Evolutionary conservation across 2,888 invertebrate genomes (phyloP), one percentile per base, ranked within the genome.

Genomic region (Meghimatium bilineatum): DNA sequence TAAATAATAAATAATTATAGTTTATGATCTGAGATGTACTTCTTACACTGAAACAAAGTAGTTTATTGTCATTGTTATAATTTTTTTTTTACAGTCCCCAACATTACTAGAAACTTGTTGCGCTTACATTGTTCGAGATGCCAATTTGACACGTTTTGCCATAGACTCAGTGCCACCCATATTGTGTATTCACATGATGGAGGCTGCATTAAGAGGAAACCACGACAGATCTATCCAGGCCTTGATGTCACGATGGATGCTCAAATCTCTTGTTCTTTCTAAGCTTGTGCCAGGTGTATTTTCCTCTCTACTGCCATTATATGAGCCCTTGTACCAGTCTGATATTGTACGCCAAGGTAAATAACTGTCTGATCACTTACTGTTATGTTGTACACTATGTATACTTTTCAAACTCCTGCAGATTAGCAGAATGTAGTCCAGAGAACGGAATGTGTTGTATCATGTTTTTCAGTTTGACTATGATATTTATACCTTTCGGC

Each of bases 191-290:
- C 86, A 80, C 29, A 32, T 85, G 71, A 83, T 85, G 85, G 77
- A 83, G 66, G 87, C 83, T 32, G 92, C 93, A 0, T 82, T 93
- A 74, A 86, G 86, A 44, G 86, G 85, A 14, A 90, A 90, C 75
- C 87, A 89, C 76, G 92, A 93, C 81, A 85, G 91, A 72, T 88
- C 91, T 14, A 88, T 92, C 23, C 90, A 92, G 75, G 91, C 90
- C 49, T 85, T 93, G 14, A 85, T 93, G 29, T 86, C 89, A 2
- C 86, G 88, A 29, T 93, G 93, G 93, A 92, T 91, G 0, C 87
- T 88, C 44, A 83, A 83, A n/a, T 86, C 88, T 17, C 87, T 93
- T 44, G 85, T 88, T 10, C 83, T 93, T 71, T 86, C 86, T 14
- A 88, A 90, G 72, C 87, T 92, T 81, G 91, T 91, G 14, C 92